Conservation (phyloP, 2,797 vertebrate genomes). For the Anguilla pacifica region DNA sequence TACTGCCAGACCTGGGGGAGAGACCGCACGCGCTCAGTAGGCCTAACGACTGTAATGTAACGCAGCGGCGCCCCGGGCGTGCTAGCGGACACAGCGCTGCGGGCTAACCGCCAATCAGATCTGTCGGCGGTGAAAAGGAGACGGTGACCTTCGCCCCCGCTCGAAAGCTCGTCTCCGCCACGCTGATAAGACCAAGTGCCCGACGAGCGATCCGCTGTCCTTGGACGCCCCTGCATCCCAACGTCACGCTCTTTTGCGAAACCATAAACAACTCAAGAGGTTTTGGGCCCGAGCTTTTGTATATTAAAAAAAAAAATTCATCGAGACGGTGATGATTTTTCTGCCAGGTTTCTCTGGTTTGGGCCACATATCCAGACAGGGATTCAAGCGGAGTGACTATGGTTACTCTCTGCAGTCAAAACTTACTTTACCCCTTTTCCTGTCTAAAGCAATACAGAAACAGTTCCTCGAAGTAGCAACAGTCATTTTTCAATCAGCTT, state of each 20-base stretch:
- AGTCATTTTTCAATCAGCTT: neutral
- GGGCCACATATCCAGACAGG: slow-evolving; percentile 39
- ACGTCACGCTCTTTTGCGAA: slow-evolving; percentile 46
- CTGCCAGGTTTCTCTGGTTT: slow-evolving; percentile 37
- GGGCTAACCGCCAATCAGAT: slow-evolving; percentile 38
- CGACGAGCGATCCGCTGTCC: neutral
- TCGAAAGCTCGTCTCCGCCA: neutral
- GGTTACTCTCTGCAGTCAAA: neutral
- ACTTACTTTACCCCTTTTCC: neutral
- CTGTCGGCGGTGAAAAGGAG: slow-evolving; percentile 28
- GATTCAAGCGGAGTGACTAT: slow-evolving; percentile 19
- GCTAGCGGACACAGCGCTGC: too few species aligned
- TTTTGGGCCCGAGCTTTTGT: slow-evolving; percentile 1
- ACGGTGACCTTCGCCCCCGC: neutral
- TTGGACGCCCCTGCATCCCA: slow-evolving; percentile 43
- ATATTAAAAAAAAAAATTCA: slow-evolving; percentile 47
- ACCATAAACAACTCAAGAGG: slow-evolving; percentile 55
- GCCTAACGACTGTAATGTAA: too few species aligned
- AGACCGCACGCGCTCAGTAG: neutral
- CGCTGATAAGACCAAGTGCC: neutral
- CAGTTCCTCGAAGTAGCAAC: neutral
- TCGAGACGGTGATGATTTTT: slow-evolving; percentile 51
- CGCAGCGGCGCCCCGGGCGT: too few species aligned
- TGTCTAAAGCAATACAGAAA: neutral
- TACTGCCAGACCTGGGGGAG: slow-evolving; percentile 92